Evolutionary conservation across 2,113 vertebrate genomes (phyloP), one percentile per base, ranked within the genome.

Genomic region (Eulemur macaco): DNA sequence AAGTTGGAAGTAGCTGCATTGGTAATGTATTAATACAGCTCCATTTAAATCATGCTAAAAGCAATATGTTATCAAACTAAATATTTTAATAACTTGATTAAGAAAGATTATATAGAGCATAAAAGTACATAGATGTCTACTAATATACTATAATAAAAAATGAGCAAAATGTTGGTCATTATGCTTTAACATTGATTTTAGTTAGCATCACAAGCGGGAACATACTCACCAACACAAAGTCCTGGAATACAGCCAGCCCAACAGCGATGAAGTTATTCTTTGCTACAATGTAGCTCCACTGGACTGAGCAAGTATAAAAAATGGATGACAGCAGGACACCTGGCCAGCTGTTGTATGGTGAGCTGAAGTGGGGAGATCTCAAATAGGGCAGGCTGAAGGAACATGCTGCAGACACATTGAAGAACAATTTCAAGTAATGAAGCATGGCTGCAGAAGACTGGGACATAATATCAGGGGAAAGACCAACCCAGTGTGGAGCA

Each of bases 361-460:
- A 97, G 83, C 45, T 91, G 63, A 92, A 34, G 18, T 84, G 83
- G 83, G 78, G 64, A 60, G 80, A 94, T 95, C 42, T 95, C 69
- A 95, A 74, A 89, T 6, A 91, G 76, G 34, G 83, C 25, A 84
- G 47, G 47, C 52, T 63, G 37, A 86, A 87, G 74, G 69, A 94
- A 86, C 89, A 86, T 23, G 45, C 63, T n/a, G 39, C 86, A 93
- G 86, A 81, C 80, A 81, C 60, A 52, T 12, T 45, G 91, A 96
- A 94, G 94, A 92, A 94, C 68, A 96, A 93, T 96, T 96, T 96
- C 71, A 81, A 91, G 83, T 89, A 97, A 97, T 93, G 86, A 89
- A 94, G 86, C 95, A 81, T 73, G 86, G 56, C 86, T 89, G 31
- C n/a, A 68, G 63, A 93, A 81, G 58, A 74, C 68, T 37, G 66